Evolutionary conservation across 2,797 vertebrate species (phyloP), one percentile per base, ranked within the genome.

Genomic region (Anolis apletophallus): DNA sequence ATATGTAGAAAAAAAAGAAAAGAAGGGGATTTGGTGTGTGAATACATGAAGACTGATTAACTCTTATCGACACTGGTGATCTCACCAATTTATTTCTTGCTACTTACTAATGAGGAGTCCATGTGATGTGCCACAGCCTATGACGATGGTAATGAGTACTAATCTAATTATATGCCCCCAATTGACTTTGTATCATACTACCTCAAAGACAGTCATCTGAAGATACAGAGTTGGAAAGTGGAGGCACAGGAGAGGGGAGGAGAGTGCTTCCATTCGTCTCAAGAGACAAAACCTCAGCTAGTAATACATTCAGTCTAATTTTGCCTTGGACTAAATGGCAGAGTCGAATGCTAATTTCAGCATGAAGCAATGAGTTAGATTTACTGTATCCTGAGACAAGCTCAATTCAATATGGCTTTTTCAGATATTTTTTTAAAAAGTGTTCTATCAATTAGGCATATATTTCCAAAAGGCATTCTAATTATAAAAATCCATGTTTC

Each of bases 91-190:
- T 32, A 40, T 83, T 79, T 84, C 69, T 92, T 88, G 52, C 55
- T 72, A 89, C 83, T 92, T 83, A 89, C 61, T 93, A 94, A 92
- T 78, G 88, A 92, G 91, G 80, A 85, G 75, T 91, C 92, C 72
- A 67, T 87, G 86, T 81, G 26, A 88, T 88, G 64, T 95, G 72
- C 85, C 91, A 86, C 75, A 93, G 40, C 14, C 79, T 75, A 88
- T 84, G 67, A 91, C 61, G 89, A 69, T 54, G 84, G 10, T 80
- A 95, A 94, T 81, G 11, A 93, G 12, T 0, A 82, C 75, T 92
- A 91, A 92, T 88, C 78, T 91, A 86, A 80, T 85, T 91, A 83
- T 77, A 36, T 89, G 76, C 50, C 59, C 81, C 29, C 77, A 89
- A 73, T 1, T 89, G 89, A 90, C 74, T 92, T 90, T 90, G 32